Evolutionary conservation across 2,797 vertebrate genomes (phyloP).

Genomic region (Scleropages formosus): DNA sequence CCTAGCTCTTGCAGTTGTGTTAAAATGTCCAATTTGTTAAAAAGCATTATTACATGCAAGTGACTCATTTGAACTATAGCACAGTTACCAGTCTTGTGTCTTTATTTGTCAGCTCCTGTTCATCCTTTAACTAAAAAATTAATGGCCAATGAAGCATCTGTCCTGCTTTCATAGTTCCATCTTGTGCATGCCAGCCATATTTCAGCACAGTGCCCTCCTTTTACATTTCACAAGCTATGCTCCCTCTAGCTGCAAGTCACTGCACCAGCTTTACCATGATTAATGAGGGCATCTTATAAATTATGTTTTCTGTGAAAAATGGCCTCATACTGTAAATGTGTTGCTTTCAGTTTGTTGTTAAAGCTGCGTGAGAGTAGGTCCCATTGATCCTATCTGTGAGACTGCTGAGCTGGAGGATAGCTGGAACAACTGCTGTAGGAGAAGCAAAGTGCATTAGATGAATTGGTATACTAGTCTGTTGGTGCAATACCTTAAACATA

Average conservation of each 20-base stretch:
- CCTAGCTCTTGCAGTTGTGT: no score
- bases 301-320: not conserved
- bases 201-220: not conserved
- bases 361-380: not conserved
- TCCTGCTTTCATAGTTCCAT: not conserved
- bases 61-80: not conserved
- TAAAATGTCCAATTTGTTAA: no score
- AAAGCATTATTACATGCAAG: not conserved
- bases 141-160: not conserved
- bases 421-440: not conserved
- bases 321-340: not conserved
- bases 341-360: not conserved
- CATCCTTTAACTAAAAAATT: not conserved
- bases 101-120: not conserved
- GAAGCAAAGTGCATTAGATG: not conserved
- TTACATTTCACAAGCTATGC: not conserved
- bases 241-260: not conserved
- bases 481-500: no score
- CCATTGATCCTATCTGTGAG: not conserved
- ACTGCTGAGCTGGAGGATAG: not conserved
- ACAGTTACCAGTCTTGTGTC: not conserved
- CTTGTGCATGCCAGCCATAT: not conserved
- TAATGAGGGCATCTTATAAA: conserved; percentile 1
- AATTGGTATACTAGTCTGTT: no score
- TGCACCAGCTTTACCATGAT: not conserved